These are phyloP conservation scores for Philotrypesis tridentata DNA, from an alignment of 1,140 invertebrate genomes.

Conservation along the genomic window DNA sequence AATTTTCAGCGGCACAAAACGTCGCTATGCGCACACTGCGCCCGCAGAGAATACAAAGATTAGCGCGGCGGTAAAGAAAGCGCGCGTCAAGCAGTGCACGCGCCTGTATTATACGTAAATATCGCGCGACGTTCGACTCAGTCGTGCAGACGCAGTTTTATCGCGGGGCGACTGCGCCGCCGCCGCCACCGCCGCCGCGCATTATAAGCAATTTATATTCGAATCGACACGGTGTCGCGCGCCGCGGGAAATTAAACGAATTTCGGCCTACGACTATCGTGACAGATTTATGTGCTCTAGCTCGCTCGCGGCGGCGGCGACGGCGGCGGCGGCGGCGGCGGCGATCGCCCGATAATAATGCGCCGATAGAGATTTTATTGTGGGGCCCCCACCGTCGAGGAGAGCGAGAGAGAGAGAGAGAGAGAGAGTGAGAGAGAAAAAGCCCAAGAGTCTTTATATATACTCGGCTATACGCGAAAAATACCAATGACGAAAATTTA, in stretches of 20 bases:
- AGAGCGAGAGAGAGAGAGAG: too few relatives aligned
- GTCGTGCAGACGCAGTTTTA: slow-evolving; percentile 27
- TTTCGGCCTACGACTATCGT: slow-evolving; percentile 30
- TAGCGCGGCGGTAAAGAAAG: too few relatives aligned
- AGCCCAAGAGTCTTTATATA: neutral
- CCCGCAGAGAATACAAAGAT: too few relatives aligned
- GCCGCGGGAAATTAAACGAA: slow-evolving; percentile 36
- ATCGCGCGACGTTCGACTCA: slow-evolving; percentile 33
- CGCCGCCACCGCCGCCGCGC: too few relatives aligned
- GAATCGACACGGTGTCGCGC: slow-evolving; percentile 16
- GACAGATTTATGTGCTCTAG: slow-evolving; percentile 25
- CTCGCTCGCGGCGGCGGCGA: neutral
- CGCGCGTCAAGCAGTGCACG: too few relatives aligned
- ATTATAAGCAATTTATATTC: slow-evolving; percentile 44
- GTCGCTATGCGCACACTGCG: too few relatives aligned
- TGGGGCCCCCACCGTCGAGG: neutral
- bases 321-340: too few relatives aligned
- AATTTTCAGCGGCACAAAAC: too few relatives aligned
- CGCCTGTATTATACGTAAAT: neutral
- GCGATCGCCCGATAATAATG: slow-evolving; percentile 19
- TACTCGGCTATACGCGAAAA: neutral
- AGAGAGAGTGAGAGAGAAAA: slow-evolving; percentile 3
- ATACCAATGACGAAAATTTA: slow-evolving; percentile 1
- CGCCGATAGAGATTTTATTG: slow-evolving; percentile 20
- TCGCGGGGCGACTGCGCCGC: too few relatives aligned